phyloP scores from a whole-genome alignment of 2,797 vertebrate genomes.

The Linurgus olivaceus region DNA sequence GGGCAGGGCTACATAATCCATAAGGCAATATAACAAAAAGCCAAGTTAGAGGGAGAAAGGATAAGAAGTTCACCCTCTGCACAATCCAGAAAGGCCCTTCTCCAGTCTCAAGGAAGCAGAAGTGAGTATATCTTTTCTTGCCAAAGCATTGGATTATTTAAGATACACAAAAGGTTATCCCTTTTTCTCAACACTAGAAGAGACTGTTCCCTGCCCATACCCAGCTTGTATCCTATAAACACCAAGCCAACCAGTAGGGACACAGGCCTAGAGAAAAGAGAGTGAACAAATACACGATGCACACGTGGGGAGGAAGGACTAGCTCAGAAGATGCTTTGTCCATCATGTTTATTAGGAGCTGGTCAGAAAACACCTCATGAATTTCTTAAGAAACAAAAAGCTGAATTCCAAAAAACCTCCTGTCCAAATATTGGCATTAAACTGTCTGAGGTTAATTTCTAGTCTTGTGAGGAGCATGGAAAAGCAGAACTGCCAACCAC shows the following conservation, averaged over 20 bases:
- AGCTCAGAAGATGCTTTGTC: background rate
- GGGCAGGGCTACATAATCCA: background rate
- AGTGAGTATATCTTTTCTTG: background rate
- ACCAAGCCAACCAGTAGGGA: background rate
- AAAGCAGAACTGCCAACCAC: background rate
- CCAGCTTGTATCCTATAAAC: background rate
- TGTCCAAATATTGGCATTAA: background rate
- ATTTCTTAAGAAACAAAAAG: background rate
- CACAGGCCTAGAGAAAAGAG: background rate
- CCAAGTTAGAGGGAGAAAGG: background rate
- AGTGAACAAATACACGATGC: fast-evolving
- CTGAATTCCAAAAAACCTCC: background rate
- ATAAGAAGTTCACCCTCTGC: background rate
- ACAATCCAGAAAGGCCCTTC: background rate
- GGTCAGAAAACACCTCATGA: background rate
- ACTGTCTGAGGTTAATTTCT: background rate
- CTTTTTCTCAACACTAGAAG: background rate
- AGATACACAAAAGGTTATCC: background rate
- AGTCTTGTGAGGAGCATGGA: background rate
- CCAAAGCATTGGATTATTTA: background rate
- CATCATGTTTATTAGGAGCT: background rate
- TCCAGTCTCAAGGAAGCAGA: background rate
- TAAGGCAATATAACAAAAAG: background rate
- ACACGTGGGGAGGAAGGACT: background rate
- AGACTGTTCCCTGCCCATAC: background rate